A percentile compares a stretch with the other conserved stretches of the same genome.
Conservation (phyloP, 2,113 vertebrate genomes). For the Esox niger region DNA sequence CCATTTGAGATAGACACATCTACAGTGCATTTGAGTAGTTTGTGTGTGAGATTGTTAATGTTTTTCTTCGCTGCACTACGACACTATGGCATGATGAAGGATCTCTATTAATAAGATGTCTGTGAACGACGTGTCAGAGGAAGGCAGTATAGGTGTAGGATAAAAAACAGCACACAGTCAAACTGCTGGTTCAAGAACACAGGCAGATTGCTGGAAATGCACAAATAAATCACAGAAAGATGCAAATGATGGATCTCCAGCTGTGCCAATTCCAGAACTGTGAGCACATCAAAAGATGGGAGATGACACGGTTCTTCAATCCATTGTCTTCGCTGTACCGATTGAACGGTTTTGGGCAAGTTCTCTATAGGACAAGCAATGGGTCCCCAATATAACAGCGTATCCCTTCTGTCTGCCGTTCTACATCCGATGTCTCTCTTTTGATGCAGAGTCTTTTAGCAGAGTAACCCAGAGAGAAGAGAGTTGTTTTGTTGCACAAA, state of each 20-base stretch:
- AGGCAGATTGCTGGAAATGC: conserved; percentile 8
- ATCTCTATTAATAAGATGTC: conserved; percentile 1
- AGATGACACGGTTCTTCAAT: no score
- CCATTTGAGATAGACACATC: no score
- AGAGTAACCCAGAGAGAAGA: neutral
- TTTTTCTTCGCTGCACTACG: neutral
- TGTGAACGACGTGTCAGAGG: conserved; percentile 16
- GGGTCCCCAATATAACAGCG: neutral
- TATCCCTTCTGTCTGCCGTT: neutral
- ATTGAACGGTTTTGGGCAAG: neutral
- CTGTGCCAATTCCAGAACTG: conserved; percentile 10
- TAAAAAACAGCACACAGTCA: conserved; percentile 19
- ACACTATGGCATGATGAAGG: neutral
- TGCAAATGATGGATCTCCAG: neutral
- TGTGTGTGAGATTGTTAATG: neutral
- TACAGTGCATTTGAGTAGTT: neutral
- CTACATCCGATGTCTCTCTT: neutral
- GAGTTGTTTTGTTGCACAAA: neutral
- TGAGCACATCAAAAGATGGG: neutral
- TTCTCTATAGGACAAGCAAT: neutral
- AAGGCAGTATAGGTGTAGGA: conserved; percentile 7
- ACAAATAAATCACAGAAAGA: conserved; percentile 12
- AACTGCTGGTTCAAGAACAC: conserved; percentile 9
- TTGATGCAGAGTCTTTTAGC: neutral
- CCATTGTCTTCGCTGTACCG: neutral